Evolutionary conservation across 2,888 invertebrate genomes (phyloP).

Genomic region (Masnerella sp.): DNA sequence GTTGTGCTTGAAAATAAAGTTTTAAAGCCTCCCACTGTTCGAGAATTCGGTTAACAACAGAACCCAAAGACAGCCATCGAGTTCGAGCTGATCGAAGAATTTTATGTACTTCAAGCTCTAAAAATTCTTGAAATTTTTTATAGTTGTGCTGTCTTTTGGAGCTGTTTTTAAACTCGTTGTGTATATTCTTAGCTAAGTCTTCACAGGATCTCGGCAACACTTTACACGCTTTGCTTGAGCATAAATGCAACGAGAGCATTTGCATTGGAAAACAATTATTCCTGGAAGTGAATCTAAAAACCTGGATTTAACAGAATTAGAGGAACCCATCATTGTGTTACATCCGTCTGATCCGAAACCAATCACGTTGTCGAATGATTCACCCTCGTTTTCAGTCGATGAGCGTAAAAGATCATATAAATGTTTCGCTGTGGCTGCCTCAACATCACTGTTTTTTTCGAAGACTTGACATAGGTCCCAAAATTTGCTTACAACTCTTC

Average conservation of each 20-base stretch:
- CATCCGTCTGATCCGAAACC: conserved; percentile 64
- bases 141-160: conserved; percentile 60
- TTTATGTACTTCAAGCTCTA: conserved; percentile 58
- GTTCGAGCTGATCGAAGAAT: conserved; percentile 66
- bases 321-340: conserved; percentile 63
- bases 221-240: conserved; percentile 3
- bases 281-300: conserved; percentile 42
- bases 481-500: conserved; percentile 56
- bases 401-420: conserved; percentile 5
- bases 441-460: conserved; percentile 31
- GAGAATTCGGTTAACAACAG: conserved; percentile 64
- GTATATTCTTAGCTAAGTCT: conserved; percentile 65
- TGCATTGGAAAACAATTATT: no score
- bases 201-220: conserved; percentile 64
- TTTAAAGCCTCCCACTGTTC: conserved; percentile 66
- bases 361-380: conserved; percentile 62
- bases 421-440: conserved; percentile 12
- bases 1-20: conserved; percentile 12
- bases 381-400: conserved; percentile 43
- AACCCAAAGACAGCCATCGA: conserved; percentile 65
- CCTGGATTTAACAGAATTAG: conserved; percentile 64
- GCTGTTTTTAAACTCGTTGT: conserved; percentile 62
- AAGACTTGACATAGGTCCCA: conserved; percentile 62
- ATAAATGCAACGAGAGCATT: conserved; percentile 25
- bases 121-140: conserved; percentile 62